Conservation (phyloP, 2,797 vertebrate genomes). For the Xiphophorus birchmanni region DNA sequence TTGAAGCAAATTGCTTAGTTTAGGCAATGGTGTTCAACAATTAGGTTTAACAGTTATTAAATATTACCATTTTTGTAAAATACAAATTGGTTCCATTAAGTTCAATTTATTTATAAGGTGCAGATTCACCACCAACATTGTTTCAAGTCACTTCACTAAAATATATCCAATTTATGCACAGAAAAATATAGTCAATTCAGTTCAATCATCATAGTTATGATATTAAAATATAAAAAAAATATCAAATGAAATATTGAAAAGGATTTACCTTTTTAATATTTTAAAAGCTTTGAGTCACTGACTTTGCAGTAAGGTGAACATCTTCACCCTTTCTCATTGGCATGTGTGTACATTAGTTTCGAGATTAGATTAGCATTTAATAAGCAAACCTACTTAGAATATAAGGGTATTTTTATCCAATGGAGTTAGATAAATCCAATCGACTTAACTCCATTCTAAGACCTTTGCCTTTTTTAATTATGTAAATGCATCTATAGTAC, state of each 20-base stretch:
- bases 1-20: neutral
- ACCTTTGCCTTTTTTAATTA: neutral
- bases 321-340: neutral
- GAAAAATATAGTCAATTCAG: neutral
- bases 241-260: too few relatives aligned
- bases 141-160: neutral
- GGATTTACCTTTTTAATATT: too few relatives aligned
- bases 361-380: neutral
- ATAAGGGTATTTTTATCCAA: neutral
- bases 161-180: neutral
- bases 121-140: neutral
- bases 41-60: neutral
- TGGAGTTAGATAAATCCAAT: neutral
- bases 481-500: neutral
- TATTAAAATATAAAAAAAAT: neutral
- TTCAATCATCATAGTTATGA: neutral
- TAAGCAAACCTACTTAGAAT: neutral
- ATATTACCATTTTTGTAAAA: neutral
- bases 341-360: neutral
- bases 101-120: neutral
- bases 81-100: neutral
- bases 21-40: neutral
- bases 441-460: neutral
- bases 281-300: neutral
- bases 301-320: neutral